Base-by-base conservation (phyloP, 2,797 vertebrate species). In the Coendou prehensilis region DNA sequence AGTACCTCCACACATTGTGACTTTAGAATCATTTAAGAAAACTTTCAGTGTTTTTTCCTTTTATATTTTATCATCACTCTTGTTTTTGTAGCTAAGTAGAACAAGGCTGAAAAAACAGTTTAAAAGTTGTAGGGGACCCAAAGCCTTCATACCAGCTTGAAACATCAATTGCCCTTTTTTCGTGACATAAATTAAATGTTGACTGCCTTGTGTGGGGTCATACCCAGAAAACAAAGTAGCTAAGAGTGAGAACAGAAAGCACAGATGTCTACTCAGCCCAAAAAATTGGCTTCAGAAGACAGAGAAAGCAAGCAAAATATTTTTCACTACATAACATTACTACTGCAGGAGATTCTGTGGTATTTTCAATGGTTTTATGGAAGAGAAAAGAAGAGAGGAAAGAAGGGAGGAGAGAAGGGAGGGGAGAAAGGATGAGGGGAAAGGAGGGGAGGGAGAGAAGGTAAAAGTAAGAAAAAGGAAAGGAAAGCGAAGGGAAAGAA, bases 21-120 rank as follows among this genome's bases (percentile, higher is more conserved):
- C 57, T 94, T 97, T 50, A 89, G 63, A 95, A 75, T 50, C 47
- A 59, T 52, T 88, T 86, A 90, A 93, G 86, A 91, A 94, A 94
- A 79, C 1, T 37, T 86, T 13, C 15, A 6, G 18, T 3, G 2
- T n/a, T 47, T 15, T 59, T 71, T 57, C 50, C 73, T 88, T 93
- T 91, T n/a, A 28, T 56, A 78, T 81, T 92, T 96, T 69, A 90
- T 95, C 67, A 89, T 84, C 41, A 33, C 41, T 71, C 1, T 13
- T 81, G 61, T 88, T 79, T 92, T 86, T 85, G 11, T 57, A 81
- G 28, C 79, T 83, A 30, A 54, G 33, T 47, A 41, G 41, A 75
- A 87, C 33, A 30, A 89, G n/a, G 89, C 45, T 61, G 59, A 75
- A 37, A 37, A 86, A 73, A 88, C 5, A 82, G 23, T 45, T 79